These are phyloP conservation scores for Nerophis lumbriciformis DNA, from an alignment of 2,113 vertebrate genomes.

Conservation along the genomic window DNA sequence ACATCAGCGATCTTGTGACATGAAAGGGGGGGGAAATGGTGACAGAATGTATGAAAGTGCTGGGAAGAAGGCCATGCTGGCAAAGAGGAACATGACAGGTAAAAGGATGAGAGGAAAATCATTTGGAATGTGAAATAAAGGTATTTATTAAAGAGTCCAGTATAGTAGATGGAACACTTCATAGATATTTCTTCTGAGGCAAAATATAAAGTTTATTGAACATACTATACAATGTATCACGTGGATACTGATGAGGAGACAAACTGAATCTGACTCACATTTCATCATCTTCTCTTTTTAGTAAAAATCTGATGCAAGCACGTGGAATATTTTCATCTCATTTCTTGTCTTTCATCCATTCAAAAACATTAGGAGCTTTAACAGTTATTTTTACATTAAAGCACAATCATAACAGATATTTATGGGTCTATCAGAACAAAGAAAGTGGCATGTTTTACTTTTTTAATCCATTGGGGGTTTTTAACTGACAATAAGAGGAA, in stretches of 20 bases:
- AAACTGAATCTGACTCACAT: neutral
- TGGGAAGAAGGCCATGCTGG: neutral
- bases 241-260: neutral
- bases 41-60: neutral
- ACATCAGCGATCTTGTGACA: neutral
- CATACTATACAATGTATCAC: neutral
- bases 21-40: neutral
- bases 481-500: constrained; percentile 7
- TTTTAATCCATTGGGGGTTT: constrained; percentile 19
- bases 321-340: neutral
- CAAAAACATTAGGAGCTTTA: neutral
- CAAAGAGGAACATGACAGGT: neutral
- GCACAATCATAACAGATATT: constrained; percentile 18
- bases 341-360: neutral
- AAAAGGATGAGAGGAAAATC: neutral
- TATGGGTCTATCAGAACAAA: constrained; percentile 20
- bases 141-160: neutral
- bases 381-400: neutral
- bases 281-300: neutral
- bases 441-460: constrained; percentile 1
- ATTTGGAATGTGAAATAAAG: neutral
- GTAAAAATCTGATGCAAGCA: neutral
- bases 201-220: neutral
- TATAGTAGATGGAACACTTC: neutral
- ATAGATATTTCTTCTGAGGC: neutral